Evolutionary conservation across 2,113 vertebrate species (phyloP).

Genomic region (Pedetes capensis): DNA sequence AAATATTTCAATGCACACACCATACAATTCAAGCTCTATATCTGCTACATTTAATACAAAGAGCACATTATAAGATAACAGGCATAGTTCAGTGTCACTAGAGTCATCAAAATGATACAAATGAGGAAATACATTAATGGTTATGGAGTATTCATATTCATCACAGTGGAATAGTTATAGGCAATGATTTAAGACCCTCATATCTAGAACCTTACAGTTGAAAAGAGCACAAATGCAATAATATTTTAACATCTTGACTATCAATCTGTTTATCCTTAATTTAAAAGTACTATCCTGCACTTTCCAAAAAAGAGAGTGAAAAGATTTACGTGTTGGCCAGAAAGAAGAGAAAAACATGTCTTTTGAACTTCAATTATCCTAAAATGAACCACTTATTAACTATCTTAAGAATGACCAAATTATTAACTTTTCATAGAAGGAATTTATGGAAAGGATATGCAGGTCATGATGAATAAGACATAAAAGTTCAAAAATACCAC

Average conservation of each 20-base stretch:
- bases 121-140: neutral
- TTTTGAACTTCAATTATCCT: conserved; percentile 24
- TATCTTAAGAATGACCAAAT: neutral
- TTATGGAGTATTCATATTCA: neutral
- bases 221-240: neutral
- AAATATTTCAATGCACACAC: neutral
- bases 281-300: neutral
- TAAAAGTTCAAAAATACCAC: neutral
- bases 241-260: neutral
- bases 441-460: neutral
- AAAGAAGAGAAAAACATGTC: neutral
- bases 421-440: conserved; percentile 26
- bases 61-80: neutral
- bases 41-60: conserved; percentile 38
- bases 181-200: neutral
- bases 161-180: neutral
- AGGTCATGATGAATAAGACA: neutral
- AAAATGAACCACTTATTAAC: no score
- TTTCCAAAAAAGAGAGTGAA: neutral
- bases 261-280: neutral
- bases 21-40: neutral
- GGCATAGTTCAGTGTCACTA: neutral
- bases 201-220: neutral
- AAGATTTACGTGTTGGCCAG: neutral
- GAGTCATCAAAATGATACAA: neutral